Evolutionary conservation across 1,140 invertebrate species (phyloP), one percentile per base, ranked within the genome.

Genomic region (Brachionus koreanus): DNA sequence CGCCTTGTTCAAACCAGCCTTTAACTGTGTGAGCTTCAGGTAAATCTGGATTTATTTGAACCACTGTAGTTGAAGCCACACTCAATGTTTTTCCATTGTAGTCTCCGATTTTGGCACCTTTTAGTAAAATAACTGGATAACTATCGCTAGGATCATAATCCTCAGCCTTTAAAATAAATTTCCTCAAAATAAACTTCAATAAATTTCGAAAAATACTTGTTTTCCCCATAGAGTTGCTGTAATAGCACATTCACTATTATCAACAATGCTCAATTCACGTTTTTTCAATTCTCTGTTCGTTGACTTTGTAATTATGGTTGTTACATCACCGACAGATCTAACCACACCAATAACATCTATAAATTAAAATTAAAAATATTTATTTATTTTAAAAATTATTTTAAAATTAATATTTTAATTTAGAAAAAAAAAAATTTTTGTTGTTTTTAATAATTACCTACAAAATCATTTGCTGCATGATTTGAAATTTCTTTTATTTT

Each of bases 271-370:
- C 1, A 98, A 84, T 84, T 98, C 96, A 83, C 95, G 90, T 86
- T 99, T 99, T 83, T 92, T 93, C 2, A 98, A 89, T 88, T 96
- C 93, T 86, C 91, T 93, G 39, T 93, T 92, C 0, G 92, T 93
- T 67, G 90, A 91, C 86, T 90, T 92, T 4, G 92, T 91, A 9
- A 91, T 91, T 13, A 99, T 89, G 4, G 91, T 91, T 83, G 91
- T 89, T 7, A 96, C 42, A 83, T 98, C 95, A 4, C 89, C 88
- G 3, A 89, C 90, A 37, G 89, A 89, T 86, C 94, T 95, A 84
- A 94, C 94, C 29, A 99, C 91, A 65, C 94, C 97, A 87, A 98
- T 92, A 0, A 98, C 89, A 91, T 99, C 97, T 93, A 86, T 72
- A n/a, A 13, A 35, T 19, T 39, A 69, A 16, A 23, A 69, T n/a